These are phyloP conservation scores for Bothrops jararaca DNA, from an alignment of 2,113 vertebrate species.

Conservation along the genomic window DNA sequence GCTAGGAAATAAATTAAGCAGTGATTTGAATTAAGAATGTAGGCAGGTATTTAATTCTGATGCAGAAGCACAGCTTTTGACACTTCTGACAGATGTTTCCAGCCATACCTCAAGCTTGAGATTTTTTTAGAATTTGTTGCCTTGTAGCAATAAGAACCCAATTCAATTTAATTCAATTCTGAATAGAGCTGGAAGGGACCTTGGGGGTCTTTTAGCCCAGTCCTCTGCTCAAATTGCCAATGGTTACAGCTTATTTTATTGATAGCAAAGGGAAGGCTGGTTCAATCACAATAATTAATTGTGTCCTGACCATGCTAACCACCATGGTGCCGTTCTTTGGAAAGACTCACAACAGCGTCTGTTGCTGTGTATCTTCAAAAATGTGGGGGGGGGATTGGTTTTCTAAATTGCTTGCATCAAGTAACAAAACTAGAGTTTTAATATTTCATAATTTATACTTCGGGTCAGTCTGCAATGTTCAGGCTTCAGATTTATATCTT, in stretches of 20 bases:
- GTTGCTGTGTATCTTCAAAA: neutral
- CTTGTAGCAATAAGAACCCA: neutral
- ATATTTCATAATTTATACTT: conserved; percentile 4
- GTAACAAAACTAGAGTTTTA: neutral
- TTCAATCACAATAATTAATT: conserved; percentile 21
- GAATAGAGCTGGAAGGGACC: neutral
- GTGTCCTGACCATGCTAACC: neutral
- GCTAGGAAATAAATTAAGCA: neutral
- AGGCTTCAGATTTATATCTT: neutral
- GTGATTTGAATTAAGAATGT: neutral
- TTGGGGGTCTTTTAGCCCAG: neutral
- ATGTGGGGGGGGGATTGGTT: neutral
- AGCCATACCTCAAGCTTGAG: neutral
- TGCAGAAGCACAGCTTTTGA: neutral
- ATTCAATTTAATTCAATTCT: neutral
- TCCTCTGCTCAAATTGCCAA: neutral
- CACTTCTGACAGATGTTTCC: neutral
- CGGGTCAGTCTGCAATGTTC: neutral
- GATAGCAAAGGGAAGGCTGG: neutral
- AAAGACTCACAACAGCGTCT: neutral
- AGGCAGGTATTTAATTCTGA: neutral
- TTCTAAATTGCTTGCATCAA: conserved; percentile 6
- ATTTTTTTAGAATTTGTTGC: neutral
- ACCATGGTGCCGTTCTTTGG: neutral
- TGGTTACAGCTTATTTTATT: neutral